These are phyloP conservation scores for Hydractinia echinata DNA, from an alignment of 30 jellyfish, hydroid and myxozoan genomes.

Conservation along the genomic window DNA sequence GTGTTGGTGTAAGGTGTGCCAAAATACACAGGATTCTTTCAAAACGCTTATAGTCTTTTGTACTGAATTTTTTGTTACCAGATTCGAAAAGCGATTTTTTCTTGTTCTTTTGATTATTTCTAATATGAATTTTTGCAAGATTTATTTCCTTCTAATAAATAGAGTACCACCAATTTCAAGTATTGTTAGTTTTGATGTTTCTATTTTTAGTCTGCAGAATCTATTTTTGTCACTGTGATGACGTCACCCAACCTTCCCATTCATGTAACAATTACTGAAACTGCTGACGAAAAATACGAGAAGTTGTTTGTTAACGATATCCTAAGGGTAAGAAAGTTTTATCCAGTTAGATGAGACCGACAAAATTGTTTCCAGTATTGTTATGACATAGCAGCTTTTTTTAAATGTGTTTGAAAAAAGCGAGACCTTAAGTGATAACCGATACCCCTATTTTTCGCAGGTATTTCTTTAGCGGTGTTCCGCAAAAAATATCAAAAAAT, in stretches of 20 bases:
- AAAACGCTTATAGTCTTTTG: too few species aligned
- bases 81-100: too few species aligned
- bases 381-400: not conserved
- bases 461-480: too few species aligned
- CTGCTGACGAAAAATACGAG: slow-evolving; percentile 42
- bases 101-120: too few species aligned
- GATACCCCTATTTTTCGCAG: too few species aligned
- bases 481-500: too few species aligned
- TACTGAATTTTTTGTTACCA: too few species aligned
- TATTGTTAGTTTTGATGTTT: not conserved
- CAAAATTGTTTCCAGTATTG: not conserved
- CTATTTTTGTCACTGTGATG: slow-evolving; percentile 68
- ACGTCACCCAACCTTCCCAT: slow-evolving; percentile 59
- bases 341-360: not conserved
- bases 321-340: slow-evolving; percentile 45
- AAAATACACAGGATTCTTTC: too few species aligned
- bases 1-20: too few species aligned
- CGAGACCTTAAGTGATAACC: too few species aligned
- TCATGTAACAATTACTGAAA: slow-evolving; percentile 56
- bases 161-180: not conserved
- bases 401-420: not conserved
- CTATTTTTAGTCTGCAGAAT: slow-evolving; percentile 48
- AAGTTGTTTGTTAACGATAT: slow-evolving; percentile 53
- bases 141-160: not conserved
- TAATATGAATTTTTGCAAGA: too few species aligned